A percentile compares a stretch with the other conserved stretches of the same genome.
phyloP scores from a whole-genome alignment of 2,113 vertebrate species.

The Elaphurus davidianus region DNA sequence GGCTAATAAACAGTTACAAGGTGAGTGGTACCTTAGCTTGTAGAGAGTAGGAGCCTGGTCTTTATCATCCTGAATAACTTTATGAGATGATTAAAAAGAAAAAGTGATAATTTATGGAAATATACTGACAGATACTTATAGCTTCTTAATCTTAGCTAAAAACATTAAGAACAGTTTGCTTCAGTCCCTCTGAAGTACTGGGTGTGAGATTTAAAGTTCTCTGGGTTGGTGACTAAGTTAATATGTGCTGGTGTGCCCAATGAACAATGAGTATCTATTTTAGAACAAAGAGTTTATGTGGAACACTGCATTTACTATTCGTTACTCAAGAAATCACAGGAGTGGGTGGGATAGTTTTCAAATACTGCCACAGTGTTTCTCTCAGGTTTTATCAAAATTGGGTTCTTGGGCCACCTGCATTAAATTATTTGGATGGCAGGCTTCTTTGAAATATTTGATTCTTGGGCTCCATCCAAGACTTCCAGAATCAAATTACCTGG shows the following conservation, averaged over 20 bases:
- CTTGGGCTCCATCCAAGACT: neutral
- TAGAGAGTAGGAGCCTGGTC: neutral
- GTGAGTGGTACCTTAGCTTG: conserved; percentile 73
- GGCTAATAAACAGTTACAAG: conserved; percentile 95
- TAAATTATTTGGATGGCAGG: neutral
- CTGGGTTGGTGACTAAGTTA: neutral
- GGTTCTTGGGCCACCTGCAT: neutral
- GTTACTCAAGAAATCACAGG: neutral
- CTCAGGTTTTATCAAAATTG: neutral
- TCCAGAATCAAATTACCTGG: neutral
- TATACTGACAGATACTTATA: neutral
- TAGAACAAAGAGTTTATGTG: neutral
- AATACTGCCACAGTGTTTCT: neutral
- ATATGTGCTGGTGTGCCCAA: neutral
- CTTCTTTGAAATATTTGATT: conserved; percentile 14
- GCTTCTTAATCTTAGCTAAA: neutral
- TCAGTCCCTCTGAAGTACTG: neutral
- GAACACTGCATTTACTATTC: neutral
- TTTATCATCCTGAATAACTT: neutral
- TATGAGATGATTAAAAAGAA: neutral
- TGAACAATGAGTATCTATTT: neutral
- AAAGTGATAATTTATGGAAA: neutral
- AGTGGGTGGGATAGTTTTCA: neutral
- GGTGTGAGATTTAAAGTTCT: neutral
- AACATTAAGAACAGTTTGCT: neutral